Conservation (phyloP, 2,797 vertebrate species). For the Limosa lapponica region DNA sequence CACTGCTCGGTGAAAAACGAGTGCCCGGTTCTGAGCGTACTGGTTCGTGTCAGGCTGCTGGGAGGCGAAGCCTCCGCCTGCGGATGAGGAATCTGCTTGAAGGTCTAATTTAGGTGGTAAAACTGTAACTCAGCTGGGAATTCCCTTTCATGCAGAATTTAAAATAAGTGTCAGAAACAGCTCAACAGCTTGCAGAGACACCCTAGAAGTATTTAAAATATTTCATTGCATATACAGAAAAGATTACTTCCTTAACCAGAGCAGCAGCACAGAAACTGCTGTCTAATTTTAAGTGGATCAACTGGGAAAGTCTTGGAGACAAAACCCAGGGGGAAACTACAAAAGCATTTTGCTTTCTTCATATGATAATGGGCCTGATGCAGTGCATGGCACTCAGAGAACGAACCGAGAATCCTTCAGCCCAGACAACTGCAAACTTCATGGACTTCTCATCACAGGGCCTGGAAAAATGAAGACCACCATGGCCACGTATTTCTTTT, state of each 20-base stretch:
- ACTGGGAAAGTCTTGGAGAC: background rate
- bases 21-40: constrained; percentile 32
- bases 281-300: background rate
- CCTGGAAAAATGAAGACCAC: background rate
- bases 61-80: background rate
- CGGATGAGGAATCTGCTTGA: constrained; percentile 17
- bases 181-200: background rate
- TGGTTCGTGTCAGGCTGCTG: constrained; percentile 61
- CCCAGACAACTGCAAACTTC: background rate
- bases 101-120: constrained; percentile 21
- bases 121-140: constrained; percentile 20
- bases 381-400: background rate
- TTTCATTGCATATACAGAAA: background rate
- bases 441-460: background rate
- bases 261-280: background rate
- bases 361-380: background rate
- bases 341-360: background rate
- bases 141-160: background rate
- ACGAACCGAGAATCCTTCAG: rapidly evolving
- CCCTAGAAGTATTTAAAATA: background rate
- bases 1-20: constrained; percentile 56
- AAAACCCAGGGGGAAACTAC: background rate
- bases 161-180: background rate
- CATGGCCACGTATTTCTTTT: background rate
- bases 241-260: background rate